Evolutionary conservation across 2,888 invertebrate genomes (phyloP).

Genomic region (Epirrhoe tristata): DNA sequence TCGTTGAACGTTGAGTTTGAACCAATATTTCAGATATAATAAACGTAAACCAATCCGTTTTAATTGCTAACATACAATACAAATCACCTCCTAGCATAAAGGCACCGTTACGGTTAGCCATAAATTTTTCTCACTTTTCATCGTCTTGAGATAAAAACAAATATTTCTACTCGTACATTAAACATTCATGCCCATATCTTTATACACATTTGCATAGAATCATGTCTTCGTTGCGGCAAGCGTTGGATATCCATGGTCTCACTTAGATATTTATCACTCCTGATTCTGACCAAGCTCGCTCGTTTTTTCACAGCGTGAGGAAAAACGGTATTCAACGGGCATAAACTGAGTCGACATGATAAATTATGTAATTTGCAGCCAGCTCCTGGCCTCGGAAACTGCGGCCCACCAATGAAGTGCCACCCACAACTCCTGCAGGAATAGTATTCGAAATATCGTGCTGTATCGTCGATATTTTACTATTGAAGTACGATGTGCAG

Average conservation of each 20-base stretch:
- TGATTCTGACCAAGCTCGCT: conserved; percentile 8
- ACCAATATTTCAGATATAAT: too few species aligned
- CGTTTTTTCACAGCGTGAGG: conserved; percentile 50
- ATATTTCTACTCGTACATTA: too few species aligned
- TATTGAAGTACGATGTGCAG: background rate
- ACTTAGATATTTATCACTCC: conserved; percentile 9
- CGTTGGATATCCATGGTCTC: background rate
- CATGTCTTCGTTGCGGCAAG: background rate
- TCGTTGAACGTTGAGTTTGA: too few species aligned
- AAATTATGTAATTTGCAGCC: conserved; percentile 73
- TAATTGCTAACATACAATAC: too few species aligned
- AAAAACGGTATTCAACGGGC: conserved; percentile 61
- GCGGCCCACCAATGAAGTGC: conserved; percentile 52
- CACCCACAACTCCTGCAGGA: conserved; percentile 26
- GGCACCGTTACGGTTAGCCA: too few species aligned
- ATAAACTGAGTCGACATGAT: conserved; percentile 64
- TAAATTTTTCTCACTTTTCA: too few species aligned
- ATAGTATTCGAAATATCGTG: conserved; percentile 41
- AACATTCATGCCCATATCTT: too few species aligned
- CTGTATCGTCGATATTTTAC: conserved; percentile 40
- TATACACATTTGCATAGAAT: too few species aligned
- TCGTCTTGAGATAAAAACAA: too few species aligned
- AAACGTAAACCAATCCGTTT: too few species aligned
- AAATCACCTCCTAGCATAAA: too few species aligned
- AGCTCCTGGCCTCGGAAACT: conserved; percentile 49